Evolutionary conservation across 2,888 invertebrate species (phyloP).

Genomic region (Blastobasis adustella): DNA sequence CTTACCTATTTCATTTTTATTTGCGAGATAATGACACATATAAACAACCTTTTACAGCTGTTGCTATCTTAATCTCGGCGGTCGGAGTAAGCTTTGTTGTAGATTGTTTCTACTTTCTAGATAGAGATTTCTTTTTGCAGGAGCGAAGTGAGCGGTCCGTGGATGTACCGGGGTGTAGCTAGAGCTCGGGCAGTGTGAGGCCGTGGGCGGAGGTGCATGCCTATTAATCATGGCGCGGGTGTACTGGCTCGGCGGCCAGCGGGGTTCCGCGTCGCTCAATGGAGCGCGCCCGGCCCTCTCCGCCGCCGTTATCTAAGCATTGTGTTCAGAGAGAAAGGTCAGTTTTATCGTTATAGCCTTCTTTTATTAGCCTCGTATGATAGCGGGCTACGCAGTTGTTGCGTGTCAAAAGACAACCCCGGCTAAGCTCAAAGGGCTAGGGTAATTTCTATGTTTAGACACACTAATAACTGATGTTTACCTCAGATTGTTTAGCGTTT

Average conservation of each 20-base stretch:
- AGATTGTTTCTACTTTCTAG: neutral
- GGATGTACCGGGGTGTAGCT: neutral
- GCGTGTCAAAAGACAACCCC: neutral
- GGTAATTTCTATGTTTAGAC: neutral
- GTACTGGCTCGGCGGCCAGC: conserved; percentile 59
- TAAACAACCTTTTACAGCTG: conserved; percentile 12
- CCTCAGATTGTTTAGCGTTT: neutral
- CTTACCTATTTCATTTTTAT: conserved; percentile 5
- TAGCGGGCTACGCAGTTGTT: conserved; percentile 1
- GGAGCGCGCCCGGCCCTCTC: conserved; percentile 14
- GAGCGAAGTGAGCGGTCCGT: neutral
- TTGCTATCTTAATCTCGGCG: conserved; percentile 6
- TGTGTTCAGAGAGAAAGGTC: conserved; percentile 9
- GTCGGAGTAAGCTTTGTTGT: conserved; percentile 1
- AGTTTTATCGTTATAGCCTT: conserved; percentile 10
- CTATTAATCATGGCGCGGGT: conserved; percentile 63
- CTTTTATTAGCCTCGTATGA: conserved; percentile 8
- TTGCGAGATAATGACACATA: conserved; percentile 6
- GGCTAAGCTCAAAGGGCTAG: neutral
- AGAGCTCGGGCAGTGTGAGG: neutral
- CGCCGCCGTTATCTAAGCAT: conserved; percentile 8
- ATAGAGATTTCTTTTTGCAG: conserved; percentile 1
- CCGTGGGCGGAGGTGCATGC: conserved; percentile 29
- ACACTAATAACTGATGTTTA: neutral
- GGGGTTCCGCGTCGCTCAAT: conserved; percentile 21